Percentiles rank a stretch among this genome's conserved stretches.
Evolutionary conservation across 37 sponge, comb jelly and placozoan genomes (phyloP).

Genomic region (Corticium candelabrum): DNA sequence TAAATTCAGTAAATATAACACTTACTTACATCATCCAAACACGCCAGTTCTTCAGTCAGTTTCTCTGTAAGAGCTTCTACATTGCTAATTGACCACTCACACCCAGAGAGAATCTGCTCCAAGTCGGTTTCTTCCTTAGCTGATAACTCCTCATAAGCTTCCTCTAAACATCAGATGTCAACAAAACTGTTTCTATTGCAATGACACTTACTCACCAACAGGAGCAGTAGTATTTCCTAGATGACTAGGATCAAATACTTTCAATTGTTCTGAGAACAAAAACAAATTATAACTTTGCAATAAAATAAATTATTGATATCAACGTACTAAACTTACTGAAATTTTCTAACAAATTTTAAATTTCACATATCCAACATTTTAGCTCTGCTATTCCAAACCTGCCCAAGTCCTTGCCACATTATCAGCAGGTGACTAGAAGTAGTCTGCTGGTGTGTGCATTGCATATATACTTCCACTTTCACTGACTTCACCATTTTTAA

Average conservation of each 20-base stretch:
- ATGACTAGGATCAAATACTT: not conserved
- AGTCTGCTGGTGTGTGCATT: too few species aligned
- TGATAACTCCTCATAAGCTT: conserved; percentile 81
- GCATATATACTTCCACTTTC: too few species aligned
- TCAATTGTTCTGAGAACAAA: not conserved
- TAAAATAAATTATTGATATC: not conserved
- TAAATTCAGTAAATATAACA: too few species aligned
- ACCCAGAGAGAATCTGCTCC: conserved; percentile 33
- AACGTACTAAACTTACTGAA: not conserved
- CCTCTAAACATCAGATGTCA: conserved; percentile 3
- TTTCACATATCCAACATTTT: too few species aligned
- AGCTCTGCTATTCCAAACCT: too few species aligned
- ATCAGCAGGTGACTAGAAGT: too few species aligned
- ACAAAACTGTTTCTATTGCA: not conserved
- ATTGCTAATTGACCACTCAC: conserved; percentile 50
- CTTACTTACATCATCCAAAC: not conserved
- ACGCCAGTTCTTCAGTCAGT: conserved; percentile 65
- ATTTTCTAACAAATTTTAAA: too few species aligned
- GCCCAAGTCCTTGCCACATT: too few species aligned
- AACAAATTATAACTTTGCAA: not conserved
- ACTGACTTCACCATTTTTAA: too few species aligned
- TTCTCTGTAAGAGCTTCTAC: conserved; percentile 68
- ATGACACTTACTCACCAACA: not conserved
- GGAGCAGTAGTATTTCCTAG: not conserved
- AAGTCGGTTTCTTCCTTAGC: conserved; percentile 76